Percentiles rank a stretch among this genome's conserved stretches.
phyloP scores from a whole-genome alignment of 1,140 invertebrate species.

The Diorhabda carinulata region DNA sequence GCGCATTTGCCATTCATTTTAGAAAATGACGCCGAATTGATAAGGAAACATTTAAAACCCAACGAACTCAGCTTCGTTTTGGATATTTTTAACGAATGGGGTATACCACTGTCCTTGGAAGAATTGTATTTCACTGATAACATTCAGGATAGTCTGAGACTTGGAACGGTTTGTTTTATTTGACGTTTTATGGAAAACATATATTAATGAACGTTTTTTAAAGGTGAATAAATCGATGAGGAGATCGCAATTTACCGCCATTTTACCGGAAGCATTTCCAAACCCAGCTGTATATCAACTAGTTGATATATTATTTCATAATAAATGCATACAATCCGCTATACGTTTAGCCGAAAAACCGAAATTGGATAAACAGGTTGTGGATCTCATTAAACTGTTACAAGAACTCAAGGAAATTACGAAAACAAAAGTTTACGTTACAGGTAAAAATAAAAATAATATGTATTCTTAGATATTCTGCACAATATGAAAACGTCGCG shows the following conservation, averaged over 20 bases:
- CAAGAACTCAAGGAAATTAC: constrained; percentile 29
- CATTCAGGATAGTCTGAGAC: not conserved
- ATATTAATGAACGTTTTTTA: not conserved
- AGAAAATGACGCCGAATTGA: constrained; percentile 14
- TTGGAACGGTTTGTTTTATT: not conserved
- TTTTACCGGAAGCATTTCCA: constrained; percentile 1
- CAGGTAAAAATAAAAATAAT: not conserved
- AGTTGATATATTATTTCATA: constrained; percentile 25
- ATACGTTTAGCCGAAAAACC: constrained; percentile 11
- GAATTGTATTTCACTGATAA: not conserved
- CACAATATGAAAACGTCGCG: too few relatives aligned
- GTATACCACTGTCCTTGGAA: not conserved
- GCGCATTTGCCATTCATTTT: constrained; percentile 25
- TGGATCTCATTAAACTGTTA: constrained; percentile 27
- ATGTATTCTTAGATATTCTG: too few relatives aligned
- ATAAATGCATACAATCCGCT: constrained; percentile 23
- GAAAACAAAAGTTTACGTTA: constrained; percentile 31
- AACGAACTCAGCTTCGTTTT: constrained; percentile 17
- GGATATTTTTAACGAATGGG: constrained; percentile 2
- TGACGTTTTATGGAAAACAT: not conserved
- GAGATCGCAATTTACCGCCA: not conserved
- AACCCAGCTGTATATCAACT: constrained; percentile 22
- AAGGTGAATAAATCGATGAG: not conserved
- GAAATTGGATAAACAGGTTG: constrained; percentile 16
- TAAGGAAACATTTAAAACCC: constrained; percentile 12